phyloP scores from a whole-genome alignment of 1,140 invertebrate genomes.

The Ganaspis sp. region DNA sequence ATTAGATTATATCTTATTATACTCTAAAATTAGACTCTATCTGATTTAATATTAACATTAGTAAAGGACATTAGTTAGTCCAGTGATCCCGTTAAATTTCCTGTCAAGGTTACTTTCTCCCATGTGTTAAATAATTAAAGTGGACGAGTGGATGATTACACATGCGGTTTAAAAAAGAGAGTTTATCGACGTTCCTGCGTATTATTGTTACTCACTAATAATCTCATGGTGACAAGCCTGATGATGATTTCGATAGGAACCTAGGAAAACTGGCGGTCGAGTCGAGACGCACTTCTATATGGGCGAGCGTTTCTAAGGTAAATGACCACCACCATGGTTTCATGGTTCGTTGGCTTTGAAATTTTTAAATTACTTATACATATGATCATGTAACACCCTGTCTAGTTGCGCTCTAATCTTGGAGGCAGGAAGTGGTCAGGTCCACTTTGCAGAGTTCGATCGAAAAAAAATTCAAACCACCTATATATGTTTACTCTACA shows the following conservation, averaged over 20 bases:
- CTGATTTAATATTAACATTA: background rate
- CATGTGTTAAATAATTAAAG: slow-evolving; percentile 13
- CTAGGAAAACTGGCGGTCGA: slow-evolving; percentile 67
- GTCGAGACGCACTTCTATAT: slow-evolving; percentile 73
- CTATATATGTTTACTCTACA: background rate
- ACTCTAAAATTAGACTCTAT: slow-evolving; percentile 33
- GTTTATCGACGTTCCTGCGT: background rate
- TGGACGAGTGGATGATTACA: too few species aligned
- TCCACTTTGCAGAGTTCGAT: slow-evolving; percentile 36
- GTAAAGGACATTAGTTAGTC: background rate
- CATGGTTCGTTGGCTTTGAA: slow-evolving; percentile 54
- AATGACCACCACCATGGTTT: slow-evolving; percentile 62
- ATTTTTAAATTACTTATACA: slow-evolving; percentile 54
- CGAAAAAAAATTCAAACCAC: slow-evolving; percentile 32
- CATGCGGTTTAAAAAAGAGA: background rate
- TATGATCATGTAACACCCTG: slow-evolving; percentile 57
- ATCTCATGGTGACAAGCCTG: slow-evolving; percentile 63
- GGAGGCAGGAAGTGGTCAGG: slow-evolving; percentile 67
- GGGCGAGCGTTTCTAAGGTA: slow-evolving; percentile 55
- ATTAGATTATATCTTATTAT: background rate
- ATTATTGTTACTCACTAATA: slow-evolving; percentile 64
- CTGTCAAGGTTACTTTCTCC: slow-evolving; percentile 14
- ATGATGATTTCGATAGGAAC: slow-evolving; percentile 66
- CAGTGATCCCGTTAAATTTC: background rate
- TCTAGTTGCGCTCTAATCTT: slow-evolving; percentile 29